Conservation (phyloP, 2,797 vertebrate species). For the Poeciliopsis presidionis region DNA sequence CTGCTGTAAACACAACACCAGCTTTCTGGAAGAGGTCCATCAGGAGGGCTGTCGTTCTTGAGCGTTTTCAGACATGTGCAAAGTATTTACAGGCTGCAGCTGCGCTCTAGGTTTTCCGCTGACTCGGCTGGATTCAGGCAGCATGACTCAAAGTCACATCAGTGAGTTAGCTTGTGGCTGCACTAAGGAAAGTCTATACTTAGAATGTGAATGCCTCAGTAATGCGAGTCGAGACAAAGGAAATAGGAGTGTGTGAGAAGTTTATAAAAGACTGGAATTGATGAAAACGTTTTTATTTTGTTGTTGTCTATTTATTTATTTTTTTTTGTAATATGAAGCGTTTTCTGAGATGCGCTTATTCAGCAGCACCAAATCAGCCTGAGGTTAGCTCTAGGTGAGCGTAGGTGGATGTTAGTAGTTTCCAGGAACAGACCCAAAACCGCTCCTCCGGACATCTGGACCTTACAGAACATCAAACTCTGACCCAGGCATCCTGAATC, state of each 20-base stretch:
- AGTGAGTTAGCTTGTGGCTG: conserved; percentile 27
- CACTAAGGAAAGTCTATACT: conserved; percentile 7
- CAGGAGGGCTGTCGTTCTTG: conserved; percentile 39
- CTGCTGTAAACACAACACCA: conserved; percentile 35
- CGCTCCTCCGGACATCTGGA: not conserved
- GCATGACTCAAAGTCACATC: conserved; percentile 35
- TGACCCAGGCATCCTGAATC: not conserved
- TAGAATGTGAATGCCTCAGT: not conserved
- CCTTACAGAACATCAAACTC: not conserved
- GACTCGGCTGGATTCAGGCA: conserved; percentile 40
- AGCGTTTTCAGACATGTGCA: conserved; percentile 50
- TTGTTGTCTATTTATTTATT: too few species aligned
- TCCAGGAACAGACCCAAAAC: not conserved
- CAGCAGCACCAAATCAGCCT: not conserved
- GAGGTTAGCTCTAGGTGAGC: not conserved
- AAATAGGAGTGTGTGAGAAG: conserved; percentile 1
- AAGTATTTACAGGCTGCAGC: conserved; percentile 66
- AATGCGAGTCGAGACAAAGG: not conserved
- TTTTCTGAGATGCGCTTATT: not conserved
- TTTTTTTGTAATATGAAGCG: not conserved
- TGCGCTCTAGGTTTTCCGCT: conserved; percentile 55
- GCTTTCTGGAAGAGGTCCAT: conserved; percentile 1
- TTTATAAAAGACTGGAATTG: not conserved
- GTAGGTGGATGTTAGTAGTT: not conserved
- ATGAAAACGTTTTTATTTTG: not conserved